Base-by-base conservation (phyloP, 2,888 invertebrate genomes). In the Apantesis nais region DNA sequence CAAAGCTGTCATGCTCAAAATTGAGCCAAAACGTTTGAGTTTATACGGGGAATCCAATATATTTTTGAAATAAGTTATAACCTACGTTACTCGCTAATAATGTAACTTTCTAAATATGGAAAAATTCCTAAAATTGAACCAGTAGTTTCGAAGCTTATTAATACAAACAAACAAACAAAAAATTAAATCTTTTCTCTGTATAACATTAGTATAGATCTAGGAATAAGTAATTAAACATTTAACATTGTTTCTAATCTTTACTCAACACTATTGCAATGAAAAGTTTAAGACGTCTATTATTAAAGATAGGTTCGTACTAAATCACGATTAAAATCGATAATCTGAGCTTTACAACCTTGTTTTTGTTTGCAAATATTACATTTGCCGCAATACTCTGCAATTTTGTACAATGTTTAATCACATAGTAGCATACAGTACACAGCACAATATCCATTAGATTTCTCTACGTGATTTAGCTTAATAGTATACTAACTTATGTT, bases 401-500 rank as follows among this genome's bases (percentile, higher is more conserved):
- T 16, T 58, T 29, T 58, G 29, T 29, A 58, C 29, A 5, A 5
- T 29, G 58, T 29, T 29, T 58, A 29, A 29, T 29, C 29, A 16
- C 29, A 16, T 29, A 58, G 58, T 58, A 29, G 16, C n/a, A 31
- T 31, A 25, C 22, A 41, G 7, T 0, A 41, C 62, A 0, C 71
- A 67, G 67, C 67, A 63, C 12, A 67, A 31, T 11, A 14, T 66
- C 44, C 4, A 61, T 65, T 67, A 48, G 11, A 64, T 14, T 52
- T 64, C 71, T 12, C 71, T 67, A 67, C 71, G 5, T 64, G 71
- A 67, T 39, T 52, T 60, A 22, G 25, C 29, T 70, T 58, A 67
- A 63, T 55, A 25, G 62, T 66, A 44, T 63, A 70, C 52, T 62
- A 52, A 19, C 31, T 61, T 62, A 61, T 62, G 66, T 22, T 14